Evolutionary conservation across 2,888 invertebrate genomes (phyloP).

Genomic region (Polydrusus cervinus): DNA sequence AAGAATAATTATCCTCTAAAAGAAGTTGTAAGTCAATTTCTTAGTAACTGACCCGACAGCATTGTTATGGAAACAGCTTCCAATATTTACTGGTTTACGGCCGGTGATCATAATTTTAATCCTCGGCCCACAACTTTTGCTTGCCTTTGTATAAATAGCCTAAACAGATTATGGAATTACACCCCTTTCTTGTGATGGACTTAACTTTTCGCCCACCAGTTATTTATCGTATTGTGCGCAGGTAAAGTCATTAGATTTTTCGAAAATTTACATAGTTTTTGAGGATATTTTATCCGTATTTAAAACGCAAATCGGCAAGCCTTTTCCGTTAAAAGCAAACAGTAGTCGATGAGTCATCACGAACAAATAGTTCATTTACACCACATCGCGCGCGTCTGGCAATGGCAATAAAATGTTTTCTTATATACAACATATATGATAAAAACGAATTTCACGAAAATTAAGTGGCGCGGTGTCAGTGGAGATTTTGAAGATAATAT

Average conservation of each 20-base stretch:
- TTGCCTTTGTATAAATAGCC: constrained; percentile 25
- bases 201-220: constrained; percentile 30
- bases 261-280: constrained; percentile 23
- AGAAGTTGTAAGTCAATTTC: constrained; percentile 26
- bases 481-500: no score
- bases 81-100: constrained; percentile 20
- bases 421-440: no score
- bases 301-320: constrained; percentile 5
- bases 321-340: constrained; percentile 3
- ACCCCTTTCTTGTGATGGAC: constrained; percentile 32
- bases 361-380: no score
- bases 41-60: constrained; percentile 22
- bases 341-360: no score
- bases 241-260: constrained; percentile 7
- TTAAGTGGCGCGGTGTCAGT: no score
- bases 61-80: constrained; percentile 35
- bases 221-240: constrained; percentile 10
- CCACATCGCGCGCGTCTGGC: no score
- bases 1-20: constrained; percentile 23
- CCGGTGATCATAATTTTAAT: constrained; percentile 25
- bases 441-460: no score
- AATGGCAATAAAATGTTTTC: no score
- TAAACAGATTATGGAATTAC: constrained; percentile 37
- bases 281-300: constrained; percentile 11
- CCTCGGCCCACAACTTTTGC: constrained; percentile 35